Evolutionary conservation across 2,888 invertebrate genomes (phyloP), one percentile per base, ranked within the genome.

Genomic region (Macrosiphum euphorbiae): DNA sequence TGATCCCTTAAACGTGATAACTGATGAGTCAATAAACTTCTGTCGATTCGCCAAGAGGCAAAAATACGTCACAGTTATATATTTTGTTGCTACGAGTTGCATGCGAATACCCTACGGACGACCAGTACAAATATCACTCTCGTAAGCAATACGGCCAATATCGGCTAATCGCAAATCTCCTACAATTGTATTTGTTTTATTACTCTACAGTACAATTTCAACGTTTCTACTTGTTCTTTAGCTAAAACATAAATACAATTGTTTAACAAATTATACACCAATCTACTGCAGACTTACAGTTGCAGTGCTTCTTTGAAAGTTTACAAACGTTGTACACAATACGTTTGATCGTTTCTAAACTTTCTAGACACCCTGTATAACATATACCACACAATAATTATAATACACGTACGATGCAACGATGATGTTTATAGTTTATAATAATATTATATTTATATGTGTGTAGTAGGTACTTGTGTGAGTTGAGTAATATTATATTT

Each of bases 401-500:
- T 55, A 55, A 78, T 35, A 78, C 5, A 35, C 78, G 2, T 35
- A 35, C 78, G 3, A 78, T 41, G 16, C 7, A 78, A 35, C 35
- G 35, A n/a, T 0, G 67, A 20, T 78, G 35, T 78, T 2, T n/a
- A 67, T 16, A 67, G 67, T n/a, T 26, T 44, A 86, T n/a, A 47
- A 86, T n/a, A 47, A 44, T 85, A 44, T 44, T 85, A 44, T 85
- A 44, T 41, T 28, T 78, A 35, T 78, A 35, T 28, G n/a, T 28
- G 28, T 86, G 47, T 28, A 5, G 28, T 28, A 13, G 13, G 28
- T 28, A 13, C 47, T 44, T 44, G n/a, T 47, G 47, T 47, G 86
- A 44, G 86, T 86, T 86, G 47, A 47, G 86, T 47, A 47, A 86
- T 86, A 86, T 86, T 86, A 86, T 86, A 86, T 86, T 86, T 86